Percentiles rank a stretch among this genome's conserved stretches.
These are phyloP conservation scores for Lochmaea capreae DNA, from an alignment of 2,888 invertebrate genomes.

Conservation along the genomic window DNA sequence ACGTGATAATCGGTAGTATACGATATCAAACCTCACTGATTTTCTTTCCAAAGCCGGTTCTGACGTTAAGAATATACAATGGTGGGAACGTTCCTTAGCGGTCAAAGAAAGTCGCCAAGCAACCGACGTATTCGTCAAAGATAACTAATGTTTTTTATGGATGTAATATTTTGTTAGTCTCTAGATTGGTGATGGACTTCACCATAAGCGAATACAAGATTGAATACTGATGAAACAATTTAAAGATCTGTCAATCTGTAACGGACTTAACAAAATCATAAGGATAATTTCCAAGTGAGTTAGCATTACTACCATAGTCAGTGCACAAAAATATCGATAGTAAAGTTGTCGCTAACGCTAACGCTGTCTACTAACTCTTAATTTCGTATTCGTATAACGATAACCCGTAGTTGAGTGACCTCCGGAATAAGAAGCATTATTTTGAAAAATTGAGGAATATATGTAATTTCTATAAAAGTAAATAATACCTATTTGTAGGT, in stretches of 20 bases:
- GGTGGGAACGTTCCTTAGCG: conserved; percentile 35
- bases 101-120: conserved; percentile 31
- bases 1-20: no score
- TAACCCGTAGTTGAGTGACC: no score
- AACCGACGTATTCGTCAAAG: conserved; percentile 35
- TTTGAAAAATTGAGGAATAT: no score
- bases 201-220: conserved; percentile 6
- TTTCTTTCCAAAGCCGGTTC: not conserved
- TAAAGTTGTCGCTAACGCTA: no score
- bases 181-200: conserved; percentile 9
- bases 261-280: not conserved
- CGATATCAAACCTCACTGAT: no score
- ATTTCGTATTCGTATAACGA: no score
- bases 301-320: no score
- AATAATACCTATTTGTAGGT: no score
- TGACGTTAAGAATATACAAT: conserved; percentile 28
- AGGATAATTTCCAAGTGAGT: not conserved
- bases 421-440: no score
- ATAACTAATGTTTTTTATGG: conserved; percentile 44
- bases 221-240: not conserved
- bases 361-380: no score
- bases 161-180: conserved; percentile 39
- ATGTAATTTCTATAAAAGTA: no score
- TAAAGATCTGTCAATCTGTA: not conserved
- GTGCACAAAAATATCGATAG: no score